phyloP scores from a whole-genome alignment of 1,140 invertebrate species.

The Drosophila fuyamai region DNA sequence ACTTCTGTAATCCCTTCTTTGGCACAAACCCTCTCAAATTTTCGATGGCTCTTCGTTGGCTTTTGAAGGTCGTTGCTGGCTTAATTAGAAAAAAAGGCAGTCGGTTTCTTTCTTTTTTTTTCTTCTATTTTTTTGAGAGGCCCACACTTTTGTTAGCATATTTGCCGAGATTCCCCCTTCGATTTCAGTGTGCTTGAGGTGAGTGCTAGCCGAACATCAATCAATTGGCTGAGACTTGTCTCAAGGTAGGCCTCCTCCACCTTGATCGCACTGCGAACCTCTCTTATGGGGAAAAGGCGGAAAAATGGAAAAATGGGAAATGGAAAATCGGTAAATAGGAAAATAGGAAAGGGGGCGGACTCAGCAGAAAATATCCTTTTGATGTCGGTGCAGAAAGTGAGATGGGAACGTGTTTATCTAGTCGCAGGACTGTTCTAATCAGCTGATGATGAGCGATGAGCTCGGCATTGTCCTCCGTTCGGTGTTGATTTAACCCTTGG shows the following conservation, averaged over 20 bases:
- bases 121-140: not conserved
- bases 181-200: conserved; percentile 34
- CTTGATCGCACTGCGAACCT: conserved; percentile 35
- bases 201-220: conserved; percentile 50
- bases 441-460: conserved; percentile 57
- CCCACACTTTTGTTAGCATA: conserved; percentile 22
- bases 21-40: not conserved
- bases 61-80: conserved; percentile 28
- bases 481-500: conserved; percentile 69
- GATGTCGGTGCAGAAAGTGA: conserved; percentile 58
- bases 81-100: conserved; percentile 30
- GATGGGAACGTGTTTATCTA: conserved; percentile 73
- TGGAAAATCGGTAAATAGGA: not conserved
- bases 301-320: too few relatives aligned
- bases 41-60: conserved; percentile 31
- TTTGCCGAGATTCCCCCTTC: conserved; percentile 22
- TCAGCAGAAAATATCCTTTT: conserved; percentile 44
- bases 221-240: conserved; percentile 37
- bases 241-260: conserved; percentile 35
- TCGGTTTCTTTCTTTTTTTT: not conserved
- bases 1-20: not conserved
- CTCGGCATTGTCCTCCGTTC: conserved; percentile 20
- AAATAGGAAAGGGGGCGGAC: conserved; percentile 6
- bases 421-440: conserved; percentile 58
- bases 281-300: not conserved